A percentile compares a stretch with the other conserved stretches of the same genome.
Conservation (phyloP, 2,113 vertebrate genomes). For the Melanocharis versteri region DNA sequence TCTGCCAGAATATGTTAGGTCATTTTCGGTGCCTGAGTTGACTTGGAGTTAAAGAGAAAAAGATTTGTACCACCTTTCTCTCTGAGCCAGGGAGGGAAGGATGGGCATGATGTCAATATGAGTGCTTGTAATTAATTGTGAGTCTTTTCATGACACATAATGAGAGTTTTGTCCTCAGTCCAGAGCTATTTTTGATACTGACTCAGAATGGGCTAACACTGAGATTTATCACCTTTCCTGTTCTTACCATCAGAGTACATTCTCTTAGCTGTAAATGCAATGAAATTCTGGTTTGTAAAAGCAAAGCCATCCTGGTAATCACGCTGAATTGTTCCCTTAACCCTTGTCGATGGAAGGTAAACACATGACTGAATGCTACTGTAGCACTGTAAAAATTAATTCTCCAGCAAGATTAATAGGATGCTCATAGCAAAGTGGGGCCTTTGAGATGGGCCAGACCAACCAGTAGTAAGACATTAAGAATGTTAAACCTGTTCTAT, state of each 20-base stretch:
- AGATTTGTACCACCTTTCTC: not conserved
- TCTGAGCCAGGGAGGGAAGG: not conserved
- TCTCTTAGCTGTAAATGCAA: not conserved
- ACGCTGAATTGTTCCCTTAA: not conserved
- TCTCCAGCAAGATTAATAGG: not conserved
- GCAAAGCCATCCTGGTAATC: not conserved
- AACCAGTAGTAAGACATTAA: not conserved
- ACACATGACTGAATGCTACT: not conserved
- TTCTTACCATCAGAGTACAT: not conserved
- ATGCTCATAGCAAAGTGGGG: not conserved
- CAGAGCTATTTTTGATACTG: not conserved
- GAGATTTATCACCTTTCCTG: not conserved
- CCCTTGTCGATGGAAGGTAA: not conserved
- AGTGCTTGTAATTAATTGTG: not conserved
- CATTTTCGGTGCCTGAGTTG: not conserved
- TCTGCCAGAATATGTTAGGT: not conserved
- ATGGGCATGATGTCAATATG: not conserved
- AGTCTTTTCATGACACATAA: not conserved
- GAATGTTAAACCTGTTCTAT: not conserved
- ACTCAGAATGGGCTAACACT: not conserved
- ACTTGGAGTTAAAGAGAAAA: not conserved
- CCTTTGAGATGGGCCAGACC: not conserved
- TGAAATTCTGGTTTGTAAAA: not conserved
- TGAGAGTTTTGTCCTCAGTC: not conserved
- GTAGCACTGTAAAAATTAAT: not conserved